These are phyloP conservation scores for Metacarcinus magister DNA, from an alignment of 2,888 invertebrate species.

Conservation along the genomic window DNA sequence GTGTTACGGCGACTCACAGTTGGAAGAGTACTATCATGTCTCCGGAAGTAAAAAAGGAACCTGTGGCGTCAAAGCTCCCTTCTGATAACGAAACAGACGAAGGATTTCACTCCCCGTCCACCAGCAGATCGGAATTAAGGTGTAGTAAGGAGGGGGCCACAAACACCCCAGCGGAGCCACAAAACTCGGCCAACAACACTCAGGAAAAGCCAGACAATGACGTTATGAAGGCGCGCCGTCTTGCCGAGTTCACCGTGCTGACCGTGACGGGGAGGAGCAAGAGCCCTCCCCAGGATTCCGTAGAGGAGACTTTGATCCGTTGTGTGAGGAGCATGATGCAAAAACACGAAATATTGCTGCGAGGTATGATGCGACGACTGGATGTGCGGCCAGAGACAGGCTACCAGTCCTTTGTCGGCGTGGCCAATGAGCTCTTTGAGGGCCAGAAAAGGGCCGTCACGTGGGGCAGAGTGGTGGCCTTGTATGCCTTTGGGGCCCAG, in stretches of 20 bases:
- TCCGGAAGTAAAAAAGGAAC: slow-evolving; percentile 61
- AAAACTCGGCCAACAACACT: slow-evolving; percentile 13
- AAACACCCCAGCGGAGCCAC: background rate
- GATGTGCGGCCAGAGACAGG: slow-evolving; percentile 85
- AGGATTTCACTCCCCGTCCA: slow-evolving; percentile 71
- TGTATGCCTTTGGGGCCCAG: slow-evolving; percentile 83
- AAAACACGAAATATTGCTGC: slow-evolving; percentile 86
- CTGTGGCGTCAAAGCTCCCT: slow-evolving; percentile 15
- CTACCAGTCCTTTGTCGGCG: slow-evolving; percentile 83
- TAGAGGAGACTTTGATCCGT: slow-evolving; percentile 85
- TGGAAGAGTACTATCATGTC: slow-evolving; percentile 59
- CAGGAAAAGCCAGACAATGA: slow-evolving; percentile 55
- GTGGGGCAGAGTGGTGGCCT: slow-evolving; percentile 83
- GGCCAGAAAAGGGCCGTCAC: slow-evolving; percentile 82
- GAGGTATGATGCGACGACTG: slow-evolving; percentile 85
- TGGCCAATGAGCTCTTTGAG: slow-evolving; percentile 86
- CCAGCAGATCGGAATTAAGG: slow-evolving; percentile 8
- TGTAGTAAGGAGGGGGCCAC: slow-evolving; percentile 47
- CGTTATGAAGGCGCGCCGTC: slow-evolving; percentile 72
- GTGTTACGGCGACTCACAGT: background rate
- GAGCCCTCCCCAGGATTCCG: slow-evolving; percentile 84
- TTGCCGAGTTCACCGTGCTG: slow-evolving; percentile 80
- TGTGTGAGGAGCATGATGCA: slow-evolving; percentile 85
- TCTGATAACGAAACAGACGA: slow-evolving; percentile 65
- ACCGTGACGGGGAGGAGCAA: slow-evolving; percentile 59